phyloP scores from a whole-genome alignment of 2,113 vertebrate genomes.

The Siphamia tubifer region DNA sequence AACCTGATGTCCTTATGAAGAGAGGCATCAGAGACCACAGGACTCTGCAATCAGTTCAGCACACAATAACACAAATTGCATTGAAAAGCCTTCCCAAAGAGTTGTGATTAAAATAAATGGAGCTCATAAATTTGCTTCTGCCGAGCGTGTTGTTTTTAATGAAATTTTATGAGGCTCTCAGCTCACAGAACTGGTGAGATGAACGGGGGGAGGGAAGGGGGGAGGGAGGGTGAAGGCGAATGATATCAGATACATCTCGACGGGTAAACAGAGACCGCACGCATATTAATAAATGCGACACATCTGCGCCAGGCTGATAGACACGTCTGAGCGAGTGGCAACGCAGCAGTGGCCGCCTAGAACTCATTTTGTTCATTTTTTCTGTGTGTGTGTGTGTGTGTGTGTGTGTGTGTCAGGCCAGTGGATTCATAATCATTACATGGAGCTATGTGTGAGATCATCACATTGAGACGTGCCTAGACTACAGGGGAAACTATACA shows the following conservation, averaged over 20 bases:
- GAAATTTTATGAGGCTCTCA: constrained; percentile 98
- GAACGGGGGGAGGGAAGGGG: constrained; percentile 9
- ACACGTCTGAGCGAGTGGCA: constrained; percentile 69
- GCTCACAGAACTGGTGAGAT: constrained; percentile 50
- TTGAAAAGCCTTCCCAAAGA: constrained; percentile 79
- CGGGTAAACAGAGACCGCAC: constrained; percentile 90
- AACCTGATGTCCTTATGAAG: constrained; percentile 29
- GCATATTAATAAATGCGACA: constrained; percentile 98
- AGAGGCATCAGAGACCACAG: constrained; percentile 30
- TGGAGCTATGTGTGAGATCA: constrained; percentile 59
- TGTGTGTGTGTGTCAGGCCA: constrained; percentile 27
- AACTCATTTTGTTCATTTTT: constrained; percentile 64
- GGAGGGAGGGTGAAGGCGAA: constrained; percentile 69
- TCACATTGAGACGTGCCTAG: constrained; percentile 53
- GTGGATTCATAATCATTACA: constrained; percentile 59
- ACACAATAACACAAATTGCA: constrained; percentile 81
- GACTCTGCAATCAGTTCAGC: constrained; percentile 64
- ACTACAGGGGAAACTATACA: constrained; percentile 36
- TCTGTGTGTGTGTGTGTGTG: constrained; percentile 38
- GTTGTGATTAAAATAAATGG: constrained; percentile 86
- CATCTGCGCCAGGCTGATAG: constrained; percentile 92
- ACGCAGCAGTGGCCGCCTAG: constrained; percentile 34
- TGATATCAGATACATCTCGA: constrained; percentile 98
- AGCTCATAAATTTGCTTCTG: constrained; percentile 98
- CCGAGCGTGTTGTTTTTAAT: constrained; percentile 94